Conservation (phyloP, 2,797 vertebrate species). For the Diceros bicornis region DNA sequence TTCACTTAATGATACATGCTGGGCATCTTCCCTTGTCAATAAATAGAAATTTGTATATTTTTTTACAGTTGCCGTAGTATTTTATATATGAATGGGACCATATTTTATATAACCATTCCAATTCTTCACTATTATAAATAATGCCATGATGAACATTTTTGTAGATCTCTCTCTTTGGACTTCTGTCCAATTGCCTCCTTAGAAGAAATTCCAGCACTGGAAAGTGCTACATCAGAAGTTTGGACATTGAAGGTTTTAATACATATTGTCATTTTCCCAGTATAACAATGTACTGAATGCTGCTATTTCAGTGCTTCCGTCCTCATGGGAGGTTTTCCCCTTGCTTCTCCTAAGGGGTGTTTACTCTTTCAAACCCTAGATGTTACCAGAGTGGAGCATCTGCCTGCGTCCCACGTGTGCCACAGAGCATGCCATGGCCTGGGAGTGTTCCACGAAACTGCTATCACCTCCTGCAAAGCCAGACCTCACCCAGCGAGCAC, state of each 20-base stretch:
- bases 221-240: background rate
- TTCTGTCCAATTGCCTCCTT: background rate
- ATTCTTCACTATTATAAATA: background rate
- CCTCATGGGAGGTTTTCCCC: background rate
- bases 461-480: background rate
- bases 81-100: background rate
- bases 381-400: background rate
- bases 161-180: background rate
- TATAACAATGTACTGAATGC: background rate
- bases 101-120: background rate
- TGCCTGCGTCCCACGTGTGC: background rate
- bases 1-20: background rate
- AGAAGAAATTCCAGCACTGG: background rate
- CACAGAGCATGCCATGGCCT: conserved; percentile 55
- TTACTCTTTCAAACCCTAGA: conserved; percentile 57
- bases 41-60: background rate
- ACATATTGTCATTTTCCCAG: background rate
- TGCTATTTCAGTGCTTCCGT: background rate
- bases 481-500: background rate
- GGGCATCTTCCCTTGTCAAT: background rate
- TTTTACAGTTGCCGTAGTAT: background rate
- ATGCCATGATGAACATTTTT: background rate
- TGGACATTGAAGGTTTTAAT: background rate
- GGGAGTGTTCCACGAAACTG: background rate
- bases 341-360: background rate